These are phyloP conservation scores for Platyscapa corneri DNA, from an alignment of 1,140 invertebrate species.

Conservation along the genomic window DNA sequence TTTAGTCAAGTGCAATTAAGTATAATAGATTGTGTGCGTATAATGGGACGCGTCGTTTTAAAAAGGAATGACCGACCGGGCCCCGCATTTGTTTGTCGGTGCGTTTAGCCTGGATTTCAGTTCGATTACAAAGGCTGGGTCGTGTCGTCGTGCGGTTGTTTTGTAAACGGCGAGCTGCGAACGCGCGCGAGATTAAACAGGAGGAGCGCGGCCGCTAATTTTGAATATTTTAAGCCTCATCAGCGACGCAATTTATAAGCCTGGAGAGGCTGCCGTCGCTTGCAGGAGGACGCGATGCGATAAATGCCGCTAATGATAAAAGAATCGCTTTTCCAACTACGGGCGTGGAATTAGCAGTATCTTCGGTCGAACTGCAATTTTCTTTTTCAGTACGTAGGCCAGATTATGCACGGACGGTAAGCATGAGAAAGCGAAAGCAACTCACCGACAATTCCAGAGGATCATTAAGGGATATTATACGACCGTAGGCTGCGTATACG, in stretches of 20 bases:
- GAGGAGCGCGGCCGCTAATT: neutral
- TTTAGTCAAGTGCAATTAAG: no score
- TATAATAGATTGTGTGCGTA: no score
- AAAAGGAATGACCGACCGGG: no score
- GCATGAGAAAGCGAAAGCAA: neutral
- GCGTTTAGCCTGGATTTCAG: no score
- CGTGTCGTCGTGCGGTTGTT: no score
- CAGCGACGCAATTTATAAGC: neutral
- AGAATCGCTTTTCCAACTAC: neutral
- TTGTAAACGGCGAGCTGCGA: neutral
- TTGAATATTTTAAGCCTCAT: neutral
- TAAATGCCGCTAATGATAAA: neutral
- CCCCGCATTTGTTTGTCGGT: no score
- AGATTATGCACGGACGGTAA: neutral
- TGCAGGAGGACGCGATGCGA: neutral
- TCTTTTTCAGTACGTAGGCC: neutral
- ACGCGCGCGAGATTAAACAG: neutral
- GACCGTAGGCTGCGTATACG: neutral
- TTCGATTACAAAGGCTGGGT: no score
- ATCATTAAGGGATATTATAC: slow-evolving; percentile 5
- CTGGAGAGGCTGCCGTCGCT: neutral
- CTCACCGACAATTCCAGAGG: neutral
- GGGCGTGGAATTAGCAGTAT: neutral
- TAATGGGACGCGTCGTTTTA: no score
- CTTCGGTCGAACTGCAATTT: neutral